These are phyloP conservation scores for Notamacropus eugenii DNA, from an alignment of 2,797 vertebrate species.

Conservation along the genomic window DNA sequence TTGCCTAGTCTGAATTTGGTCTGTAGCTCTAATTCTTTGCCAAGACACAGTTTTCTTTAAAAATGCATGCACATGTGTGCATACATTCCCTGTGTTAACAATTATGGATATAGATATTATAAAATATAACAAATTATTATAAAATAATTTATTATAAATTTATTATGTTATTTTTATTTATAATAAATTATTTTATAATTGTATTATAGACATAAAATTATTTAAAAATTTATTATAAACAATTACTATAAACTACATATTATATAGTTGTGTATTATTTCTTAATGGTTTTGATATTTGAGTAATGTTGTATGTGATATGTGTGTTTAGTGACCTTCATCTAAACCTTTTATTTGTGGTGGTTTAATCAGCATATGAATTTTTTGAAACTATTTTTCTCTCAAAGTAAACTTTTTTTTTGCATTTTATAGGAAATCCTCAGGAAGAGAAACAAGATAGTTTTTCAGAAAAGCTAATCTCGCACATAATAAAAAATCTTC, in stretches of 20 bases:
- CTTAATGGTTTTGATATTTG: background rate
- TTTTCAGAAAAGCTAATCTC: slow-evolving; percentile 97
- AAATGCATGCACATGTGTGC: too few relatives aligned
- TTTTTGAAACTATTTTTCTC: slow-evolving; percentile 55
- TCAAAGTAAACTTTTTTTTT: slow-evolving; percentile 62
- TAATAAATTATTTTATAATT: too few relatives aligned
- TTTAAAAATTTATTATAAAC: too few relatives aligned
- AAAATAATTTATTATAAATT: too few relatives aligned
- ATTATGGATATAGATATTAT: background rate
- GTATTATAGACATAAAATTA: too few relatives aligned
- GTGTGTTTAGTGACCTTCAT: background rate
- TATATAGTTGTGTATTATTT: background rate
- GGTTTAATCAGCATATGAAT: background rate
- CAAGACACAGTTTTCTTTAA: too few relatives aligned
- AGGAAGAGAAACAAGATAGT: slow-evolving; percentile 93
- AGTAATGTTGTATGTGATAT: background rate
- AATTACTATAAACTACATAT: too few relatives aligned
- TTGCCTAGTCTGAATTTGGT: too few relatives aligned
- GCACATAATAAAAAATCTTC: slow-evolving; percentile 99
- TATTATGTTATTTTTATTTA: too few relatives aligned
- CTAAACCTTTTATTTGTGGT: background rate
- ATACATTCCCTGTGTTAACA: background rate
- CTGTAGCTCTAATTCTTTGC: too few relatives aligned
- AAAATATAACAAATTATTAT: too few relatives aligned
- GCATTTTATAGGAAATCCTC: slow-evolving; percentile 88